These are phyloP conservation scores for Halcyon malimbica DNA, from an alignment of 2,113 vertebrate genomes.

Conservation along the genomic window DNA sequence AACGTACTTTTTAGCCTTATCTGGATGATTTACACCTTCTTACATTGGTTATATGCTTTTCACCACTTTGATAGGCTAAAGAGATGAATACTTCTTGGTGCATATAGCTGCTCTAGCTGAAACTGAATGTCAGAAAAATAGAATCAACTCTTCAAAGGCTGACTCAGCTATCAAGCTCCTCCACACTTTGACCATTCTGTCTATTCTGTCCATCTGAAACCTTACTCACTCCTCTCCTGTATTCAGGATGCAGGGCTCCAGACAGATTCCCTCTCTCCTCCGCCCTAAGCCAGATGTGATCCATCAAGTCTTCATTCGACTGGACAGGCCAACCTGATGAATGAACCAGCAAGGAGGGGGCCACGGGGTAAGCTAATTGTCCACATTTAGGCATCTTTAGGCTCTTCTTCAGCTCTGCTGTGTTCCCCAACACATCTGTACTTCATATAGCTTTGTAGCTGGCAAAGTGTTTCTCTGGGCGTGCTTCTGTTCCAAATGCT, in stretches of 20 bases:
- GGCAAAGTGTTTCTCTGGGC: background rate
- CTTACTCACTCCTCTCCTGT: conserved; percentile 38
- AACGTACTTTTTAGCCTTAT: background rate
- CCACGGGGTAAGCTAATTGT: conserved; percentile 2
- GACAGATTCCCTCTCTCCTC: conserved; percentile 39
- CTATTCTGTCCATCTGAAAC: conserved; percentile 7
- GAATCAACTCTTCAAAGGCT: background rate
- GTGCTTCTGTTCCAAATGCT: background rate
- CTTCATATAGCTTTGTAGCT: background rate
- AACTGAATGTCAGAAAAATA: background rate
- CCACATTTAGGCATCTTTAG: conserved; percentile 53
- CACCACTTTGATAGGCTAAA: background rate
- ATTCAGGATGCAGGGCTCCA: conserved; percentile 46
- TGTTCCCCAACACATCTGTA: background rate
- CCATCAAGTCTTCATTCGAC: conserved; percentile 3
- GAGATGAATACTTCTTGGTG: background rate
- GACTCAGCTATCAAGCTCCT: background rate
- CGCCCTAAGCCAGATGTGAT: conserved; percentile 22
- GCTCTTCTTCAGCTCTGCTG: conserved; percentile 38
- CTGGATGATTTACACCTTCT: background rate
- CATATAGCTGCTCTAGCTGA: background rate
- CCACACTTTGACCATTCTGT: background rate
- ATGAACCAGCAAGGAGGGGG: conserved; percentile 16
- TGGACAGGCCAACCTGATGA: conserved; percentile 32
- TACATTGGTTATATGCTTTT: background rate